phyloP scores from a whole-genome alignment of 1,140 invertebrate genomes.

The Bombus breviceps region DNA sequence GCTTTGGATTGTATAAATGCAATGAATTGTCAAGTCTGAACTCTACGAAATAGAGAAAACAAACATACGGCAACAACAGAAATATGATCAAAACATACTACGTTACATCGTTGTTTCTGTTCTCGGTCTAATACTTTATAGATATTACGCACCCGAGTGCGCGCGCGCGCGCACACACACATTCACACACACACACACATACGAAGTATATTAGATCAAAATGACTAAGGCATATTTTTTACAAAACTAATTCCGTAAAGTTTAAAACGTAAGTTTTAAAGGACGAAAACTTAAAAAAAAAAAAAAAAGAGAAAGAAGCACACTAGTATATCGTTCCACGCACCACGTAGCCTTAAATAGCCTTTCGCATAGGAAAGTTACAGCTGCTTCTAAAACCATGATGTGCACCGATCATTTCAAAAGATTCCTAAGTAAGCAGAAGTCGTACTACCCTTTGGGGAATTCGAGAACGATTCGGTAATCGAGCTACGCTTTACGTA shows the following conservation, averaged over 20 bases:
- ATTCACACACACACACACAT: not conserved
- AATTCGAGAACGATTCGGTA: not conserved
- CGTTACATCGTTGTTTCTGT: constrained; percentile 71
- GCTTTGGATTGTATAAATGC: constrained; percentile 17
- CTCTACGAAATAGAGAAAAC: not conserved
- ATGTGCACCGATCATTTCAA: constrained; percentile 15
- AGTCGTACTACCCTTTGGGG: not conserved
- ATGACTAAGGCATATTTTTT: constrained; percentile 78
- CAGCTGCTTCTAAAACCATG: constrained; percentile 24
- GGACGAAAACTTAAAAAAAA: constrained; percentile 50
- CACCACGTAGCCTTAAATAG: constrained; percentile 58
- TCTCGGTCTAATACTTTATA: constrained; percentile 72
- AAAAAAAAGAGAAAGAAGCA: constrained; percentile 18
- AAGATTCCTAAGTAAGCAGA: constrained; percentile 10
- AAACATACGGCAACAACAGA: not conserved
- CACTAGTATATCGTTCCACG: constrained; percentile 47
- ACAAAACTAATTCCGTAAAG: constrained; percentile 65
- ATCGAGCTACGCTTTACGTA: constrained; percentile 16
- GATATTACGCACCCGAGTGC: constrained; percentile 6
- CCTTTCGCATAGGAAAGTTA: constrained; percentile 67
- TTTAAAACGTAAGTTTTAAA: constrained; percentile 58
- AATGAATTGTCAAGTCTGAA: constrained; percentile 36
- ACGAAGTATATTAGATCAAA: constrained; percentile 57
- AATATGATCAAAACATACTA: constrained; percentile 16
- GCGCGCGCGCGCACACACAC: not conserved